phyloP scores from a whole-genome alignment of 1,140 invertebrate genomes.

The Oedothorax gibbosus region DNA sequence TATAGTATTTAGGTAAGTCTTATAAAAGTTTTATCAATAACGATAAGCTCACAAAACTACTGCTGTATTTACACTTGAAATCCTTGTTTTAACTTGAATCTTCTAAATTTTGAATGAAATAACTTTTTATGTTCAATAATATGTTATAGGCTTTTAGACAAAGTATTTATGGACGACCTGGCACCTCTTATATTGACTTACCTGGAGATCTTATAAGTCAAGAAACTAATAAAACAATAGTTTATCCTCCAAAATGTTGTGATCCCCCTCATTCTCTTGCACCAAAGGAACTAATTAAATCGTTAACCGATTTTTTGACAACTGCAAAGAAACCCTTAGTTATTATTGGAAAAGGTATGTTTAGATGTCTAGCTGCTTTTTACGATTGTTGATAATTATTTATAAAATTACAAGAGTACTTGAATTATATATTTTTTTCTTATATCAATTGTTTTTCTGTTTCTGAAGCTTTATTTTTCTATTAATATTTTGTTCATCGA shows the following conservation, averaged over 20 bases:
- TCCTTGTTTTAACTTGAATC: no score
- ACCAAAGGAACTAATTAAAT: slow-evolving; percentile 74
- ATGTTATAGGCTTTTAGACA: slow-evolving; percentile 78
- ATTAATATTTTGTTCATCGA: no score
- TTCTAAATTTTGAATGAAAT: no score
- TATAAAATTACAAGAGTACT: no score
- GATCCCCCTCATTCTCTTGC: slow-evolving; percentile 79
- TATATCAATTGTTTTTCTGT: not conserved
- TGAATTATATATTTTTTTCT: no score
- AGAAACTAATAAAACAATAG: slow-evolving; percentile 6
- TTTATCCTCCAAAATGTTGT: slow-evolving; percentile 20
- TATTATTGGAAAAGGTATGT: slow-evolving; percentile 89
- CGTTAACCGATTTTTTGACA: slow-evolving; percentile 78
- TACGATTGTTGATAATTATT: no score
- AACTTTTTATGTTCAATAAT: not conserved
- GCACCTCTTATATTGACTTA: slow-evolving; percentile 89
- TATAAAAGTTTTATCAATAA: no score
- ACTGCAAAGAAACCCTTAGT: slow-evolving; percentile 84
- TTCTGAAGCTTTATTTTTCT: not conserved
- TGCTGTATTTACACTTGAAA: no score
- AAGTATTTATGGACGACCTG: slow-evolving; percentile 87
- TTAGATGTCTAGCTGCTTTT: not conserved
- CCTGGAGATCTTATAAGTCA: slow-evolving; percentile 81
- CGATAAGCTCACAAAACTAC: no score
- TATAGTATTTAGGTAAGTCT: no score